Percentiles rank a stretch among this genome's conserved stretches.
Conservation (phyloP, 2,113 vertebrate genomes). For the Poecilia latipinna region DNA sequence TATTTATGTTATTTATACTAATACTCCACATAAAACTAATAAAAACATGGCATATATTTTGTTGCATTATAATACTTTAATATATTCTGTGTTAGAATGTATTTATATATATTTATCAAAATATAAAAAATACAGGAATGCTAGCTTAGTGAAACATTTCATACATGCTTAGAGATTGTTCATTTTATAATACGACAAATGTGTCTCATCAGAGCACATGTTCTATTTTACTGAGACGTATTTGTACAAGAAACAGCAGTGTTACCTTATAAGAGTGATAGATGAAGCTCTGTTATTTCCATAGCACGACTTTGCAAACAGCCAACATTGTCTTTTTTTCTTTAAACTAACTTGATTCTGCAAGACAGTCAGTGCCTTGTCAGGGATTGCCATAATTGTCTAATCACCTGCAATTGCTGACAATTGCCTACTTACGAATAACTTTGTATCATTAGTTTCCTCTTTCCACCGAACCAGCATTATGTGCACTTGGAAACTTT, state of each 20-base stretch:
- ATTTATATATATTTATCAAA: no score
- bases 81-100: no score
- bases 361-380: background rate
- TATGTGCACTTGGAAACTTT: background rate
- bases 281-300: no score
- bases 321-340: background rate
- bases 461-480: background rate
- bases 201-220: background rate
- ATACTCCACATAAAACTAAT: no score
- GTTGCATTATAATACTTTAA: no score
- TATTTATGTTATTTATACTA: no score
- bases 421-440: background rate
- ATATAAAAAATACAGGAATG: no score
- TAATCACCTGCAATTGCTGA: slow-evolving; percentile 13
- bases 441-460: background rate
- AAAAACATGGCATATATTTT: no score
- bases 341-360: background rate
- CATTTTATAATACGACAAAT: background rate
- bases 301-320: background rate
- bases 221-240: background rate
- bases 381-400: background rate
- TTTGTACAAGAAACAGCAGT: background rate
- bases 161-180: background rate
- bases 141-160: no score
- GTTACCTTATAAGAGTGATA: no score